Percentiles rank a stretch among this genome's conserved stretches.
These are phyloP conservation scores for Decapterus maruadsi DNA, from an alignment of 2,797 vertebrate species.

Conservation along the genomic window DNA sequence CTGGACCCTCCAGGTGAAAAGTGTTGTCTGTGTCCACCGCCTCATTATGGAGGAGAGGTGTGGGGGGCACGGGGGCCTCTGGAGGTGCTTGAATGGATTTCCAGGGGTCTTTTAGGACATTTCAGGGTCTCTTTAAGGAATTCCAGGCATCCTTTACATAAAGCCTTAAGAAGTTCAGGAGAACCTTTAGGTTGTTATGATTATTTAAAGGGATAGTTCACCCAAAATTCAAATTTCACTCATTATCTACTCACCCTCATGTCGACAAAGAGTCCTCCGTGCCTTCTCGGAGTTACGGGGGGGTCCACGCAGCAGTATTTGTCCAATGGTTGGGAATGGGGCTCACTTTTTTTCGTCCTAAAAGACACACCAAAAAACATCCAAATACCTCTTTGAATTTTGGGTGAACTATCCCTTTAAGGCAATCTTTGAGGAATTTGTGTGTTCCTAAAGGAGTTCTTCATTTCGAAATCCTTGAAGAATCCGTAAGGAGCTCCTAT, in stretches of 20 bases:
- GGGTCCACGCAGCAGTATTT: no score
- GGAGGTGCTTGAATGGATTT: constrained; percentile 32
- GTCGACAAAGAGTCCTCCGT: no score
- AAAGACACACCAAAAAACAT: no score
- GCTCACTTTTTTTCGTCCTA: no score
- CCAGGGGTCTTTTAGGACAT: constrained; percentile 21
- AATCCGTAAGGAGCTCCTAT: not conserved
- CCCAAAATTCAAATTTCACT: no score
- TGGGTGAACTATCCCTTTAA: not conserved
- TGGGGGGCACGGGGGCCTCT: not conserved
- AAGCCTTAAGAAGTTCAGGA: not conserved
- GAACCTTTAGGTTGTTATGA: not conserved
- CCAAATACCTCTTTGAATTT: no score
- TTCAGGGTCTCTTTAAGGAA: constrained; percentile 17
- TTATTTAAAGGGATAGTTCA: not conserved
- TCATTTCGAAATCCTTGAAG: not conserved
- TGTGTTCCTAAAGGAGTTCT: not conserved
- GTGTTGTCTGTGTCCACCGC: constrained; percentile 66
- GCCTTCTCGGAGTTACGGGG: no score
- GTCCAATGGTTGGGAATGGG: no score
- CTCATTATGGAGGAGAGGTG: constrained; percentile 5
- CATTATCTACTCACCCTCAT: no score
- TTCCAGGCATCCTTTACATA: constrained; percentile 10
- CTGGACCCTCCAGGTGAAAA: constrained; percentile 71
- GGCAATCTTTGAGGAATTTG: not conserved